Conservation (phyloP, 2,888 invertebrate species). For the Agrochola lychnidis region DNA sequence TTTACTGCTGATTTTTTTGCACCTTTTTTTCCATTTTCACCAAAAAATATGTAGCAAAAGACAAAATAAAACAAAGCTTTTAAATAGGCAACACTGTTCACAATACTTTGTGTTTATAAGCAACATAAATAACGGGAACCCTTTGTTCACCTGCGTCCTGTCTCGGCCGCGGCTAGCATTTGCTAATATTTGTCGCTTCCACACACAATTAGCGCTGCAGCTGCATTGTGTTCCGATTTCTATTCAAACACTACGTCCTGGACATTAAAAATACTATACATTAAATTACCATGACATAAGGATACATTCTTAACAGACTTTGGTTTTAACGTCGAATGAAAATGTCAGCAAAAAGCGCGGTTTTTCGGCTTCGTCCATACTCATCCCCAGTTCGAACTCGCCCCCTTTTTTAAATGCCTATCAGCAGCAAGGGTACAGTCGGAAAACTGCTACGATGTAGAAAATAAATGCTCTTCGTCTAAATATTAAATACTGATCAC, state of each 20-base stretch:
- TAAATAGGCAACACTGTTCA: background rate
- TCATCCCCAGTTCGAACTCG: no score
- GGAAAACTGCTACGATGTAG: no score
- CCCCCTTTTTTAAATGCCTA: no score
- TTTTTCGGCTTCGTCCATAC: no score
- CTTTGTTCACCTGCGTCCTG: conserved; percentile 14
- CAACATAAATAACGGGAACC: conserved; percentile 7
- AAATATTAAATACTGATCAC: no score
- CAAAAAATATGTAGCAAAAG: background rate
- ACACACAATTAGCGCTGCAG: conserved; percentile 22
- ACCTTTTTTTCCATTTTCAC: background rate
- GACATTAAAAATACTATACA: background rate
- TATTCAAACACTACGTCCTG: background rate
- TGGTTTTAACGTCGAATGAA: background rate
- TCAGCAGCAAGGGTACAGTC: no score
- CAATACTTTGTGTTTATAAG: background rate
- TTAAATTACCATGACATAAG: background rate
- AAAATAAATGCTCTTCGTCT: no score
- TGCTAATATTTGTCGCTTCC: background rate
- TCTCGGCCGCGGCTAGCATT: background rate
- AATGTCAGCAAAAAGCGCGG: no score
- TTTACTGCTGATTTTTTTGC: background rate
- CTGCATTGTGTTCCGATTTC: conserved; percentile 6
- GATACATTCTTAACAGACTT: background rate
- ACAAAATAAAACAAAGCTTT: background rate